Conservation (phyloP, 2,797 vertebrate genomes). For the Mus minutoides region DNA sequence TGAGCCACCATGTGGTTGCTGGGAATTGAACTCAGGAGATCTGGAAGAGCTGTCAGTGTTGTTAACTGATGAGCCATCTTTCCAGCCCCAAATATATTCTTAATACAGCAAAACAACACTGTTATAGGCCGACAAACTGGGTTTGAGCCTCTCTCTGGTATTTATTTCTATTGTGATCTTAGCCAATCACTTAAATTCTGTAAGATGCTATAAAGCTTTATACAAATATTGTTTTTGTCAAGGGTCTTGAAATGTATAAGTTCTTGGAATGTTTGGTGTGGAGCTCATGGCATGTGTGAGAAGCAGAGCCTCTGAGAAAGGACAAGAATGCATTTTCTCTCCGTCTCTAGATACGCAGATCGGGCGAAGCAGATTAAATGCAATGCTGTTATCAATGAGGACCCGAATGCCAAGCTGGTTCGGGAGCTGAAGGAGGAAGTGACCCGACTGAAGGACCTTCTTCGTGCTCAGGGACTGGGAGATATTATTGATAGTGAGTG, state of each 20-base stretch:
- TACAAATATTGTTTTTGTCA: background rate
- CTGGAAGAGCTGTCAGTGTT: no score
- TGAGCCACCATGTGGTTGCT: no score
- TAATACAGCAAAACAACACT: background rate
- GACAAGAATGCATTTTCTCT: background rate
- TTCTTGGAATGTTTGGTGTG: slow-evolving; percentile 55
- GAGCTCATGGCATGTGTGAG: slow-evolving; percentile 26
- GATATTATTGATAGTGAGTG: slow-evolving; percentile 99
- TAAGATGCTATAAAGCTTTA: slow-evolving; percentile 21
- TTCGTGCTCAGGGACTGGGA: slow-evolving; percentile 96
- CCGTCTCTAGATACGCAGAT: slow-evolving; percentile 93
- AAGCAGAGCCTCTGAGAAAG: slow-evolving; percentile 10
- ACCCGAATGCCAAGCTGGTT: slow-evolving; percentile 98
- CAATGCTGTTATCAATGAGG: slow-evolving; percentile 99
- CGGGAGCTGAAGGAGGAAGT: slow-evolving; percentile 99
- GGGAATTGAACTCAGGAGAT: no score
- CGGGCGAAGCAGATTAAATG: slow-evolving; percentile 99
- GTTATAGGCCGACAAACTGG: background rate
- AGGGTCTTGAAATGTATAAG: slow-evolving; percentile 39
- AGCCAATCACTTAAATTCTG: slow-evolving; percentile 40
- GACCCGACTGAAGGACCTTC: slow-evolving; percentile 95
- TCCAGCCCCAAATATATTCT: background rate
- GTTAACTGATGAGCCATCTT: no score
- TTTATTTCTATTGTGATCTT: slow-evolving; percentile 55
- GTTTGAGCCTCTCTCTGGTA: slow-evolving; percentile 20